Percentiles rank a stretch among this genome's conserved stretches.
Conservation (phyloP, 2,888 invertebrate species). For the Chrysina gloriosa region DNA sequence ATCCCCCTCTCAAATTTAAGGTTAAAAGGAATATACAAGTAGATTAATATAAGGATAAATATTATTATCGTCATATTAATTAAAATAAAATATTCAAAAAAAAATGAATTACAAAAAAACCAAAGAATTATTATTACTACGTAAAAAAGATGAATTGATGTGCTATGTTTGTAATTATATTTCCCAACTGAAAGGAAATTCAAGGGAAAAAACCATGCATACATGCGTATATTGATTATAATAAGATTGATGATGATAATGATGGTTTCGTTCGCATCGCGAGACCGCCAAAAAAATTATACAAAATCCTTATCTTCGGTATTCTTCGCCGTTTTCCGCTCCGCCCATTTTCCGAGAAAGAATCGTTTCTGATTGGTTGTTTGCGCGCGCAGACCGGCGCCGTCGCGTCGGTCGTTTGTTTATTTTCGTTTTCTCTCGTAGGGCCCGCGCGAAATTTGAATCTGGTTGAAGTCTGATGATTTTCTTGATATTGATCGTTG, state of each 20-base stretch:
- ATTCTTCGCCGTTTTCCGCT: too few relatives aligned
- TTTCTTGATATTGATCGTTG: background rate
- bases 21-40: constrained; percentile 23
- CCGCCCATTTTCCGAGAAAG: background rate
- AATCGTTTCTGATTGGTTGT: constrained; percentile 9
- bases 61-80: constrained; percentile 33
- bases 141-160: constrained; percentile 55
- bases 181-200: constrained; percentile 52
- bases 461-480: constrained; percentile 9
- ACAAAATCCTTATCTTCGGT: too few relatives aligned
- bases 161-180: constrained; percentile 63
- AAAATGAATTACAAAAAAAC: background rate
- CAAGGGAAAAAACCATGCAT: background rate
- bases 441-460: background rate
- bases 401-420: background rate
- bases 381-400: background rate
- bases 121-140: constrained; percentile 44
- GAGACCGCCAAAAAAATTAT: too few relatives aligned
- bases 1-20: too few relatives aligned
- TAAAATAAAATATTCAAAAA: constrained; percentile 4
- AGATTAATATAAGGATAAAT: constrained; percentile 16
- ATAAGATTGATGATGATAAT: too few relatives aligned
- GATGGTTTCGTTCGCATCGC: too few relatives aligned
- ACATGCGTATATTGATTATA: background rate
- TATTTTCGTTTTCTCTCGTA: background rate